Percentiles rank a stretch among this genome's conserved stretches.
Evolutionary conservation across 2,113 vertebrate species (phyloP).

Genomic region (Orientallactaga bullata): DNA sequence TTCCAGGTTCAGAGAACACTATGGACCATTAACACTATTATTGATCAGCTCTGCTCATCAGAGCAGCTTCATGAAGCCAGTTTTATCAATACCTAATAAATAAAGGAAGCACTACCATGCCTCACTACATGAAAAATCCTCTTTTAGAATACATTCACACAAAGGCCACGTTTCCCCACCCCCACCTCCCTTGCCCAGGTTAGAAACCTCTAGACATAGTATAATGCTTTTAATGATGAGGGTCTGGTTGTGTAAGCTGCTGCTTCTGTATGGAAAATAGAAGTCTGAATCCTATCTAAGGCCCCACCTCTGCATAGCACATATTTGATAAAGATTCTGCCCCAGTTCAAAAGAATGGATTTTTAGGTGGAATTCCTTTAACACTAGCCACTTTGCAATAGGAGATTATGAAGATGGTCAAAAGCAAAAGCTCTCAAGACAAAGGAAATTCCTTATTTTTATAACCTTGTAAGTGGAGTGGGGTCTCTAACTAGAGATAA

Average conservation of each 20-base stretch:
- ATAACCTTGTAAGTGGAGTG: too few species aligned
- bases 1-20: background rate
- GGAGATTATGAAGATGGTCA: too few species aligned
- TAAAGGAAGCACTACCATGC: background rate
- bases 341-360: too few species aligned
- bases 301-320: background rate
- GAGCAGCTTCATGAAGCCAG: background rate
- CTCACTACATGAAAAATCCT: constrained; percentile 2
- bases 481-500: too few species aligned
- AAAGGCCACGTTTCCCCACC: background rate
- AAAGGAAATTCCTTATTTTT: too few species aligned
- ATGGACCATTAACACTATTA: background rate
- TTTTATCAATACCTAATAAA: background rate
- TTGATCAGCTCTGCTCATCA: background rate
- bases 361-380: too few species aligned
- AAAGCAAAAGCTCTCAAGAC: too few species aligned
- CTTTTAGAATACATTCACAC: background rate
- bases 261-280: background rate
- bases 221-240: background rate
- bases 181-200: background rate
- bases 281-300: constrained; percentile 14
- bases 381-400: too few species aligned
- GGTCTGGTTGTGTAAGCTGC: background rate
- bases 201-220: constrained; percentile 5
- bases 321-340: too few species aligned